Evolutionary conservation across 2,113 vertebrate species (phyloP), one percentile per base, ranked within the genome.

Genomic region (Suncus etruscus): DNA sequence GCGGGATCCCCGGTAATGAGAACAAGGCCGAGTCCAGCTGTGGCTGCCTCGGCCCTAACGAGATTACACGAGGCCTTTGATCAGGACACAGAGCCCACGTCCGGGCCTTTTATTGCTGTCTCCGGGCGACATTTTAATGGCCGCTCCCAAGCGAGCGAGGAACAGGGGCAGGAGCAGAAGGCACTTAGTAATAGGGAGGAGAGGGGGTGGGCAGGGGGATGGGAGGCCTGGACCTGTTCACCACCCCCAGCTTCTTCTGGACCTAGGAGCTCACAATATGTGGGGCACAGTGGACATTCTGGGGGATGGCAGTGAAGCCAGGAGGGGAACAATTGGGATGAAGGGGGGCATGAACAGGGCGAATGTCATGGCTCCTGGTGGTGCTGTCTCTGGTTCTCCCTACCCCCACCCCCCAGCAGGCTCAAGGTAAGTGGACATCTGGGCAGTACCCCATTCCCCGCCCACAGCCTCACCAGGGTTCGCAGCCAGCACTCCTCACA

Each of bases 401-500:
- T 65, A 48, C 11, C 32, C 11, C 45, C 14, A 25, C 68, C 39
- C 73, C 65, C 20, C 1, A 85, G 82, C 70, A 83, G 87, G 70
- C 63, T 89, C 54, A 75, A 75, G 72, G 74, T 48, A 47, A 47
- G 87, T 7, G 69, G 66, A 81, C 45, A 79, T 54, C 15, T 50
- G 51, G 84, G 39, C 50, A 84, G 82, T 76, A 47, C 25, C 65
- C 65, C 6, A 11, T 0, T 20, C 16, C 74, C 75, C 65, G 39
- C 39, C 45, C 16, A 86, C 94, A 87, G 83, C 91, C 98, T 98
- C 98, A 99, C 99, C 99, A 99, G 98, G 97, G 99, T 99, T 98
- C 99, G 98, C 96, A 99, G 98, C 99, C 99, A 99, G 98, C 99
- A 99, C 97, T 99, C 99, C 98, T 99, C 99, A 97, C 99, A 99